Conservation (phyloP, 2,888 invertebrate genomes). For the Globia sparganii region DNA sequence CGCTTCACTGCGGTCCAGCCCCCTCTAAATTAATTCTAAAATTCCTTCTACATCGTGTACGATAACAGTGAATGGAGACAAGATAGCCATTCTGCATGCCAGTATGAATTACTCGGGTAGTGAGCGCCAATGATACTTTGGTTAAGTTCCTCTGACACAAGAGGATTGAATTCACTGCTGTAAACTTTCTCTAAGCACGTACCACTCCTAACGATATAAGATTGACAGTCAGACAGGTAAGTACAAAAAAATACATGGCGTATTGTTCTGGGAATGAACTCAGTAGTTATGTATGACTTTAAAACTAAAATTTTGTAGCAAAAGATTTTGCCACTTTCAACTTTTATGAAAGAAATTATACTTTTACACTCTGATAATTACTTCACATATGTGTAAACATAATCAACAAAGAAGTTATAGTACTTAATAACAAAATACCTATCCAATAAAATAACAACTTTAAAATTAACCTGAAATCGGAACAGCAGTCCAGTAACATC, state of each 20-base stretch:
- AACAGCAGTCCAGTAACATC: not conserved
- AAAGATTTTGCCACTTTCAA: no score
- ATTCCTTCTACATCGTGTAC: not conserved
- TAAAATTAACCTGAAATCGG: not conserved
- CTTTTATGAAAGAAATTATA: no score
- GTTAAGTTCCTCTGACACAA: not conserved
- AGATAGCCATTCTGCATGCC: constrained; percentile 2
- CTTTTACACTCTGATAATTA: no score
- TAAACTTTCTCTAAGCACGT: not conserved
- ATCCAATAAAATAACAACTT: not conserved
- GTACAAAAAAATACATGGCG: no score
- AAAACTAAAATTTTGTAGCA: no score
- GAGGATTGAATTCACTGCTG: not conserved
- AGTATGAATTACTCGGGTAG: not conserved
- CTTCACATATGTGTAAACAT: no score
- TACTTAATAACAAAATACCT: no score
- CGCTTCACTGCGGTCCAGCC: constrained; percentile 26
- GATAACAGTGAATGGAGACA: constrained; percentile 6
- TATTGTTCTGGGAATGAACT: no score
- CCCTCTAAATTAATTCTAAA: constrained; percentile 32
- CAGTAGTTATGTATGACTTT: no score
- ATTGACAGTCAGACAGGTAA: not conserved
- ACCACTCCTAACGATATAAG: not conserved
- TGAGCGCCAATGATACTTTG: not conserved
- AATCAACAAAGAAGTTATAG: no score